Evolutionary conservation across 2,113 vertebrate species (phyloP).

Genomic region (Malurus alboscapulatus): DNA sequence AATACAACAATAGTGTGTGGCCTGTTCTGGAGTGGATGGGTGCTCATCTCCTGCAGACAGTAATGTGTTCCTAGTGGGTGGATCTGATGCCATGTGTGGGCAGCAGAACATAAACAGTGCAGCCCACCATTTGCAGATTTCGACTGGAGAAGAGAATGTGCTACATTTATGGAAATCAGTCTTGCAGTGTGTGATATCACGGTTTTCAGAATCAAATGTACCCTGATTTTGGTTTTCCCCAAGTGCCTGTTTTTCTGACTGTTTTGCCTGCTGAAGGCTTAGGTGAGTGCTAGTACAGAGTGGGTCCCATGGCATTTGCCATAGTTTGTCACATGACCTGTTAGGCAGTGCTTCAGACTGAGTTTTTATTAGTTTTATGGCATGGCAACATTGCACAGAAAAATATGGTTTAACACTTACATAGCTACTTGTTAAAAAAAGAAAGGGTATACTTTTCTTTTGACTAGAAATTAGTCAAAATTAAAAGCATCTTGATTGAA

Average conservation of each 20-base stretch:
- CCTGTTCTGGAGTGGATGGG: neutral
- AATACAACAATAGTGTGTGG: rapidly evolving
- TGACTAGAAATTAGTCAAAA: neutral
- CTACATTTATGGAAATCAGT: neutral
- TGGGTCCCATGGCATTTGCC: neutral
- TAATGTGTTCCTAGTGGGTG: neutral
- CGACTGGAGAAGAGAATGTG: neutral
- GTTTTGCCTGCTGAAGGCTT: neutral
- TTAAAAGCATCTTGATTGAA: neutral
- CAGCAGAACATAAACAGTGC: slow-evolving; percentile 28
- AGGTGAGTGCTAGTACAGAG: neutral
- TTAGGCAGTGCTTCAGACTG: neutral
- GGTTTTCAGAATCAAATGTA: neutral
- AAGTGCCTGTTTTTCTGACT: neutral
- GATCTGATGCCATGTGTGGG: neutral
- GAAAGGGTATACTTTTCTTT: rapidly evolving
- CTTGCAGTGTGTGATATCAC: neutral
- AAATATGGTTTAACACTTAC: neutral
- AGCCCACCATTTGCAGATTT: neutral
- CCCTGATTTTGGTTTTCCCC: neutral
- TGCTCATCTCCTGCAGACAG: neutral
- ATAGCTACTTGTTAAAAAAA: neutral
- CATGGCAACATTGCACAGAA: neutral
- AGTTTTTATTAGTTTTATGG: neutral
- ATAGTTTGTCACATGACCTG: neutral